Evolutionary conservation across 2,797 vertebrate species (phyloP).

Genomic region (Dallia pectoralis): DNA sequence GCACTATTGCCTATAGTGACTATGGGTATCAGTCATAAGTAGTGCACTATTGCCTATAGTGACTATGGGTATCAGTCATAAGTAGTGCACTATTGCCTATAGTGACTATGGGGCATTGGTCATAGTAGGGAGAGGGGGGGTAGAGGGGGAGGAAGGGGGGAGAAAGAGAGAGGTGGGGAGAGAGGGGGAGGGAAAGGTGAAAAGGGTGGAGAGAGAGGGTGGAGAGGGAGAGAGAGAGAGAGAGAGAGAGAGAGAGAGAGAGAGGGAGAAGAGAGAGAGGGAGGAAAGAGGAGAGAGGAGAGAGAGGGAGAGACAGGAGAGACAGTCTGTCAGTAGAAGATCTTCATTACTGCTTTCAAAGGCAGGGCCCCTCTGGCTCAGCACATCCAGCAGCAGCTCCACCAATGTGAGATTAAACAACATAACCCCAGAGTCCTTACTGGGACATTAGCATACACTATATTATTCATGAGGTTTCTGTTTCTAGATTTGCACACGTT

Average conservation of each 20-base stretch:
- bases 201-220: constrained; percentile 57
- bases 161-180: constrained; percentile 40
- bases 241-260: too few species aligned
- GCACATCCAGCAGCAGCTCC: constrained; percentile 54
- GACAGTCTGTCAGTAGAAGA: constrained; percentile 58
- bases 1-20: not conserved
- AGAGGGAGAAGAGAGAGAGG: not conserved
- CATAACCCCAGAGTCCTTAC: constrained; percentile 46
- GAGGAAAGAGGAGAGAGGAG: constrained; percentile 15
- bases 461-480: constrained; percentile 64
- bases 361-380: constrained; percentile 53
- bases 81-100: not conserved
- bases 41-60: not conserved
- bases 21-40: not conserved
- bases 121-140: not conserved
- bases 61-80: not conserved
- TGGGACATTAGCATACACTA: constrained; percentile 65
- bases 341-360: constrained; percentile 73
- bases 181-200: constrained; percentile 51
- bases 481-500: constrained; percentile 49
- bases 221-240: constrained; percentile 29
- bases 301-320: not conserved
- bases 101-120: not conserved
- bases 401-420: constrained; percentile 45
- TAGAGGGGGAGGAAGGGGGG: constrained; percentile 18